A percentile compares a stretch with the other conserved stretches of the same genome.
Evolutionary conservation across 2,888 invertebrate genomes (phyloP).

Genomic region (Zonitis immaculata): DNA sequence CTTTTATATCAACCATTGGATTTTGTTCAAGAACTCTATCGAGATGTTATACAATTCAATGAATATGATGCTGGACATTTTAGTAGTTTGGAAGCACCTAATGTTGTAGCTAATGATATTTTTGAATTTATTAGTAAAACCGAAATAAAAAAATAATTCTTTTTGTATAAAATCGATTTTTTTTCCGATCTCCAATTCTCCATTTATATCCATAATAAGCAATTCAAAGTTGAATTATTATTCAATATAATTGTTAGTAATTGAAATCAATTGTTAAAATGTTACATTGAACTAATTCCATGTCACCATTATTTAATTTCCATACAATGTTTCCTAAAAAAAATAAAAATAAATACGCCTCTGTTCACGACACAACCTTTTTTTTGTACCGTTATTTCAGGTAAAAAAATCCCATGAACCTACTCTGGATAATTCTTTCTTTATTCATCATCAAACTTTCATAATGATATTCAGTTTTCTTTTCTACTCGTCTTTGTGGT

Average conservation of each 20-base stretch:
- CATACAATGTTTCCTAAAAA: too few relatives aligned
- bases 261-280: too few relatives aligned
- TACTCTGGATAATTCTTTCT: background rate
- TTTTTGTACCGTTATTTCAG: background rate
- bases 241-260: too few relatives aligned
- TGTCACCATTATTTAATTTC: too few relatives aligned
- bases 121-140: conserved; percentile 31
- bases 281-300: too few relatives aligned
- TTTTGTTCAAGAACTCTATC: conserved; percentile 56
- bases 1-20: conserved; percentile 56
- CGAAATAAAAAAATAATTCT: conserved; percentile 7
- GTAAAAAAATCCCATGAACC: background rate
- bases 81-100: conserved; percentile 74
- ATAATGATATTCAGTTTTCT: background rate
- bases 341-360: background rate
- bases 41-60: conserved; percentile 63
- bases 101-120: conserved; percentile 66
- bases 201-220: too few relatives aligned
- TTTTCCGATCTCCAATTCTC: too few relatives aligned
- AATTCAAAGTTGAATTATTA: too few relatives aligned
- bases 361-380: background rate
- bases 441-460: background rate
- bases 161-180: too few relatives aligned
- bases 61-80: conserved; percentile 79
- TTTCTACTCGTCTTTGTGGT: background rate